These are phyloP conservation scores for Acleris emargana DNA, from an alignment of 2,888 invertebrate genomes.

Conservation along the genomic window DNA sequence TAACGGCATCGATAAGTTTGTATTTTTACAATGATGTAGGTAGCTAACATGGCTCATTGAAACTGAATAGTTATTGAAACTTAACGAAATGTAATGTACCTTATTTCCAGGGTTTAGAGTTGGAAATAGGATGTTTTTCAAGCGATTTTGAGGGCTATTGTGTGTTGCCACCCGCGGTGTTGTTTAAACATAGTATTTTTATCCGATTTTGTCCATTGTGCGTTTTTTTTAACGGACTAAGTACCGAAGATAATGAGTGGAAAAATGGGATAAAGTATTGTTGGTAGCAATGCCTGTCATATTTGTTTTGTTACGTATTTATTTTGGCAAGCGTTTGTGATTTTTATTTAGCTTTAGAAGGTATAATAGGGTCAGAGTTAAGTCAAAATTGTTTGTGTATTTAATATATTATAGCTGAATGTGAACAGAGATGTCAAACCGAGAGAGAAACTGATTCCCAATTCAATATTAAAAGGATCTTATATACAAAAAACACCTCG, in stretches of 20 bases:
- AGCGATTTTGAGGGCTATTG: constrained; percentile 39
- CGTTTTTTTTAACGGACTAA: constrained; percentile 57
- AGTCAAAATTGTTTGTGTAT: neutral
- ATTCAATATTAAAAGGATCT: no score
- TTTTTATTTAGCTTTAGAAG: constrained; percentile 19
- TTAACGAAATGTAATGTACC: neutral
- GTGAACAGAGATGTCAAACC: no score
- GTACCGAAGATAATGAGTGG: constrained; percentile 62
- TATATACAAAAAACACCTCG: no score
- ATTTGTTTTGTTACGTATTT: constrained; percentile 42
- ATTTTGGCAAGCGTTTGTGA: constrained; percentile 13
- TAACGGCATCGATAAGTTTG: constrained; percentile 17
- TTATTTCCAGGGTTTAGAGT: constrained; percentile 36
- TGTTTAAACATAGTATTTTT: constrained; percentile 56
- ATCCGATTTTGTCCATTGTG: constrained; percentile 47
- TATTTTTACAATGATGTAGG: constrained; percentile 35
- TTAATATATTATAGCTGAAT: no score
- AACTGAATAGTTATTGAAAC: constrained; percentile 28
- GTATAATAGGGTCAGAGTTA: constrained; percentile 4
- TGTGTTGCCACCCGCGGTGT: constrained; percentile 59
- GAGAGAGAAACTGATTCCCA: no score
- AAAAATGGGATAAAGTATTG: constrained; percentile 63
- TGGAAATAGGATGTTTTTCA: constrained; percentile 41
- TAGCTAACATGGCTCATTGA: constrained; percentile 39
- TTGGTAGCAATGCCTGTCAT: constrained; percentile 44